Evolutionary conservation across 2,797 vertebrate genomes (phyloP).

Genomic region (Crocidura indochinensis): DNA sequence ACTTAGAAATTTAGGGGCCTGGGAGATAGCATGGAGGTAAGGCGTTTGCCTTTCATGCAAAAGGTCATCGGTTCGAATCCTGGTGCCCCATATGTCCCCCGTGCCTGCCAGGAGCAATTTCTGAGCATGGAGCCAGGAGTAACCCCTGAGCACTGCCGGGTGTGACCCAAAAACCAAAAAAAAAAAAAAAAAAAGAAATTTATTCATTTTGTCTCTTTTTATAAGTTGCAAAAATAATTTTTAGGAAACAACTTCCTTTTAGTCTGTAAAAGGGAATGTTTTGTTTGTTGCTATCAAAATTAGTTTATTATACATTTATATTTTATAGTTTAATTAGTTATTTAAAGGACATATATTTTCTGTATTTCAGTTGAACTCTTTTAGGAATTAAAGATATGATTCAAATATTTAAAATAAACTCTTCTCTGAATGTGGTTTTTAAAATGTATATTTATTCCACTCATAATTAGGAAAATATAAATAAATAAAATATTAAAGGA

Average conservation of each 20-base stretch:
- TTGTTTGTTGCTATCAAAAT: conserved; percentile 33
- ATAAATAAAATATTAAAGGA: conserved; percentile 44
- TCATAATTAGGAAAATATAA: background rate
- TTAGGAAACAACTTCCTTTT: conserved; percentile 46
- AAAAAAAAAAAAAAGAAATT: too few relatives aligned
- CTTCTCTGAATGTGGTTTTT: conserved; percentile 37
- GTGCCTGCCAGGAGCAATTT: too few relatives aligned
- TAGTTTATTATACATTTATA: conserved; percentile 32
- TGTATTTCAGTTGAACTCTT: conserved; percentile 41
- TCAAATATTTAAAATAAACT: conserved; percentile 51
- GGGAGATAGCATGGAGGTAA: too few relatives aligned
- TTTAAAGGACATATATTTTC: conserved; percentile 35
- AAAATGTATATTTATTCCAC: background rate
- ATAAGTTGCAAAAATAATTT: conserved; percentile 60
- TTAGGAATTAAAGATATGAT: background rate
- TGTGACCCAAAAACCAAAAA: too few relatives aligned
- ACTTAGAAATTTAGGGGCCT: too few relatives aligned
- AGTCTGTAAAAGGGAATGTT: conserved; percentile 35
- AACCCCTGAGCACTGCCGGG: too few relatives aligned
- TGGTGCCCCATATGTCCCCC: too few relatives aligned
- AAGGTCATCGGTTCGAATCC: too few relatives aligned
- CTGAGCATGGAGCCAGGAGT: too few relatives aligned
- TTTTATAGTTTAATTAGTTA: conserved; percentile 54
- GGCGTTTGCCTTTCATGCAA: too few relatives aligned
- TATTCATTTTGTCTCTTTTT: conserved; percentile 59